Conservation (phyloP, 2,113 vertebrate species). For the Xiphorhynchus elegans region DNA sequence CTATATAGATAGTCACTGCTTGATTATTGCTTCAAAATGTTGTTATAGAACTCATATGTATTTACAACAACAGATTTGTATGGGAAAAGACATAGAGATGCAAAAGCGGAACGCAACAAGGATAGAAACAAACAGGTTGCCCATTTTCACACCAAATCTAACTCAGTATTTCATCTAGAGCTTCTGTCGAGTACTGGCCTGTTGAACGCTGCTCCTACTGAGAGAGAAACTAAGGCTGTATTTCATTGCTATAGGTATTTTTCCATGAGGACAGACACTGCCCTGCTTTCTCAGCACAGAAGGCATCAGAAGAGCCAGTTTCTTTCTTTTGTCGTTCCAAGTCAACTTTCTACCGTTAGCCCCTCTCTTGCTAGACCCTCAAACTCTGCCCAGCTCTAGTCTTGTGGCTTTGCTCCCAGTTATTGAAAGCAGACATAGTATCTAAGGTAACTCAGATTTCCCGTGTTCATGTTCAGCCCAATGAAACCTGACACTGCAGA, state of each 20-base stretch:
- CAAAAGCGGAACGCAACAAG: not conserved
- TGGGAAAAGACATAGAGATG: not conserved
- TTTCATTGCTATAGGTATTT: not conserved
- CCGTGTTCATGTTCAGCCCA: rapidly evolving
- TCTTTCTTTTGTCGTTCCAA: not conserved
- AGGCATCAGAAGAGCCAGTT: not conserved
- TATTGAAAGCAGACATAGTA: rapidly evolving
- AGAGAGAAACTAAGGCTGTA: not conserved
- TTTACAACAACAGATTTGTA: not conserved
- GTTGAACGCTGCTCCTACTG: not conserved
- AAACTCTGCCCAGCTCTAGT: not conserved
- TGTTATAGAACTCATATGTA: not conserved
- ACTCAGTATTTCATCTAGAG: not conserved
- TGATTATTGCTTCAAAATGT: not conserved
- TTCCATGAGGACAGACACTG: not conserved
- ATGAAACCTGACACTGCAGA: not conserved
- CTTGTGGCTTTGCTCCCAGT: not conserved
- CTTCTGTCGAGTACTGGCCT: not conserved
- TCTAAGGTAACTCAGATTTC: not conserved
- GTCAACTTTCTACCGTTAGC: not conserved
- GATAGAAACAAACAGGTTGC: not conserved
- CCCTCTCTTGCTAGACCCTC: not conserved
- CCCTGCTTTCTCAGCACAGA: not conserved
- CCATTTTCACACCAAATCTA: not conserved
- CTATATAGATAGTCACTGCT: not conserved